Conservation (phyloP, 2,888 invertebrate species). For the Diplazon laetatorius region DNA sequence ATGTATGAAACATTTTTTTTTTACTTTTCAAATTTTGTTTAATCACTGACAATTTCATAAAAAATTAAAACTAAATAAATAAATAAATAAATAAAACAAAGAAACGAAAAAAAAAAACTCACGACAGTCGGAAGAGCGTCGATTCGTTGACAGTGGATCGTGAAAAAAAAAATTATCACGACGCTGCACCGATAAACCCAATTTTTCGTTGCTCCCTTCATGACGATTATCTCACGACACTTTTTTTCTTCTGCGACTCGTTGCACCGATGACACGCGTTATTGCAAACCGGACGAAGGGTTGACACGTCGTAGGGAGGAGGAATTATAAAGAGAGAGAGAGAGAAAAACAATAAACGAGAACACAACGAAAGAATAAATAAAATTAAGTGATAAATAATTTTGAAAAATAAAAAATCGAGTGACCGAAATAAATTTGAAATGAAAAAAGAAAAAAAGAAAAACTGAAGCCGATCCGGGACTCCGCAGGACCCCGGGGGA, state of each 20-base stretch:
- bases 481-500: not conserved
- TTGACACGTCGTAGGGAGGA: not conserved
- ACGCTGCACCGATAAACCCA: slow-evolving; percentile 40
- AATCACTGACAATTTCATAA: too few species aligned
- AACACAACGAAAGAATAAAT: too few species aligned
- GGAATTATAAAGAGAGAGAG: too few species aligned
- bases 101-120: slow-evolving; percentile 65
- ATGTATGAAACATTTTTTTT: too few species aligned
- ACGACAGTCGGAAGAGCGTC: slow-evolving; percentile 73
- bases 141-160: not conserved
- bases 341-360: too few species aligned
- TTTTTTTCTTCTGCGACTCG: slow-evolving; percentile 46
- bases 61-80: not conserved
- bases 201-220: slow-evolving; percentile 14
- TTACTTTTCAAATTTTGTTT: too few species aligned
- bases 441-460: too few species aligned
- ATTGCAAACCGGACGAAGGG: not conserved
- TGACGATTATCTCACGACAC: slow-evolving; percentile 27
- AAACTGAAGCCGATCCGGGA: not conserved
- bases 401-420: too few species aligned
- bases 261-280: slow-evolving; percentile 7
- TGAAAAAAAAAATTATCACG: slow-evolving; percentile 27
- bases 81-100: not conserved
- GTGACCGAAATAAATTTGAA: too few species aligned
- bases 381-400: too few species aligned